These are phyloP conservation scores for Falco novaeseelandiae DNA, from an alignment of 2,797 vertebrate species.

Conservation along the genomic window DNA sequence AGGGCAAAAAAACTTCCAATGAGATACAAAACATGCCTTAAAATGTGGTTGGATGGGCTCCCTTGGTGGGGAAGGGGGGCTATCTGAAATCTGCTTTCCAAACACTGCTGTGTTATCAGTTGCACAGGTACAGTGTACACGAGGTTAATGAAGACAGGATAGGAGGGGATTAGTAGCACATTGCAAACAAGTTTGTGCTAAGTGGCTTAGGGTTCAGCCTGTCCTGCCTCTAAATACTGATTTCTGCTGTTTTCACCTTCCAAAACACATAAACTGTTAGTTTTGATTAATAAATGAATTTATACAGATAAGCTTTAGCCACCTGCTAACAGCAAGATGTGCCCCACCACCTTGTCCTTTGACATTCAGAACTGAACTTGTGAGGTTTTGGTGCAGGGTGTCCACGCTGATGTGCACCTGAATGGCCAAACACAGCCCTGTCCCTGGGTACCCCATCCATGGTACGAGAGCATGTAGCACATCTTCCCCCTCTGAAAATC, in stretches of 20 bases:
- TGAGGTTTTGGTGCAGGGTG: background rate
- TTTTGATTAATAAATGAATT: constrained; percentile 44
- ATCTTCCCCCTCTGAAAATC: background rate
- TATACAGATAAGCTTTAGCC: constrained; percentile 33
- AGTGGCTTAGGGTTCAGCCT: constrained; percentile 54
- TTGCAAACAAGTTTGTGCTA: constrained; percentile 48
- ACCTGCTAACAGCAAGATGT: background rate
- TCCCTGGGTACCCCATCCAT: background rate
- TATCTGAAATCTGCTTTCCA: constrained; percentile 36
- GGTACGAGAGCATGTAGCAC: background rate
- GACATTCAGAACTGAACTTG: background rate
- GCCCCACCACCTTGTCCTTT: background rate
- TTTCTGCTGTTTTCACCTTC: constrained; percentile 26
- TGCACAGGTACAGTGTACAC: background rate
- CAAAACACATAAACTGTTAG: constrained; percentile 49
- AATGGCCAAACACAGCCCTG: background rate
- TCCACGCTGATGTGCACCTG: background rate
- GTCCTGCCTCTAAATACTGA: constrained; percentile 30
- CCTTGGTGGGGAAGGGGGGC: rapidly evolving
- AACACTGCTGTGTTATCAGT: background rate
- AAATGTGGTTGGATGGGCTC: background rate
- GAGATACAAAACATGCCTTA: background rate
- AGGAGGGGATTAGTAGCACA: constrained; percentile 41
- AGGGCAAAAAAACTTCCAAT: background rate
- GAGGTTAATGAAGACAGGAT: constrained; percentile 2